These are phyloP conservation scores for Dendronephthya gigantea DNA, from an alignment of 64 coral and sea anemone genomes.

Conservation along the genomic window DNA sequence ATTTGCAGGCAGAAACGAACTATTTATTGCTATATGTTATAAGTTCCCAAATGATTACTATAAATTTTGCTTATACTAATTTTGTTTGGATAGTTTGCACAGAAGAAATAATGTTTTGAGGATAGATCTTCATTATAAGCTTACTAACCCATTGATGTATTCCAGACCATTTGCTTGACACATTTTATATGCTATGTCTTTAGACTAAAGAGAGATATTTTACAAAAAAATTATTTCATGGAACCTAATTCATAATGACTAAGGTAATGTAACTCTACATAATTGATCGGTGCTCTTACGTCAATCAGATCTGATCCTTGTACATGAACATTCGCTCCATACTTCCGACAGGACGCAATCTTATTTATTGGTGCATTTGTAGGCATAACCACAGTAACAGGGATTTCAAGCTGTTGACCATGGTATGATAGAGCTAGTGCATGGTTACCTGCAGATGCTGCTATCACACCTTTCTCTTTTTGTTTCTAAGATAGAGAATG, in stretches of 20 bases:
- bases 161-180: constrained; percentile 43
- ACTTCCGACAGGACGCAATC: constrained; percentile 44
- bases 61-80: no score
- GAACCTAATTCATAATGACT: no score
- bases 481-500: constrained; percentile 32
- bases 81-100: no score
- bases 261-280: no score
- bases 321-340: constrained; percentile 42
- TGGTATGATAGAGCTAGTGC: constrained; percentile 56
- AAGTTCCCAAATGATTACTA: no score
- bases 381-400: constrained; percentile 60
- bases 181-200: constrained; percentile 50
- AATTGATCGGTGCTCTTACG: no score
- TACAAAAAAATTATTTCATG: no score
- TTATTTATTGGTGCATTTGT: constrained; percentile 58
- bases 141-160: constrained; percentile 53
- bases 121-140: no score
- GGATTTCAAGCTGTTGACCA: constrained; percentile 45
- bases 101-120: no score
- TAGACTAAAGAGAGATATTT: constrained; percentile 29
- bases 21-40: no score
- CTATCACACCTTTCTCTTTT: constrained; percentile 54
- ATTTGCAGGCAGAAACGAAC: no score
- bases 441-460: constrained; percentile 57
- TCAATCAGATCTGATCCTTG: constrained; percentile 61